Base-by-base conservation (phyloP, 2,113 vertebrate genomes). In the Fregetta grallaria region DNA sequence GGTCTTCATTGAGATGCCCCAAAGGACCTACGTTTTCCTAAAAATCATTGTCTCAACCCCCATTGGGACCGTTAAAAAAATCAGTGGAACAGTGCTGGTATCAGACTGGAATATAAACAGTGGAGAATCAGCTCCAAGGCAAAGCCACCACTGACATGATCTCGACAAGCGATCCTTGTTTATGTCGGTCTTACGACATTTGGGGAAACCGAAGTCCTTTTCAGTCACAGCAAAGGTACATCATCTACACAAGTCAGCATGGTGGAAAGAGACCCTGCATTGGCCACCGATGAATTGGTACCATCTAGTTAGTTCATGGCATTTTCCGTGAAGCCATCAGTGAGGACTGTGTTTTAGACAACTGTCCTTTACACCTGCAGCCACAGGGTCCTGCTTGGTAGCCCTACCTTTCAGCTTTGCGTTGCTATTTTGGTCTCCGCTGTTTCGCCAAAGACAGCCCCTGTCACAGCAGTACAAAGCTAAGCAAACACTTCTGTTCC, bases 111-210 rank as follows among this genome's bases (percentile, higher is more conserved):
- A 30, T 3, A 15, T 1, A 16, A 36, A 34, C 40, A 42, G 36
- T 2, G 34, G 36, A 70, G 32, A 42, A 20, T 1, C 44, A 10
- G 30, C 47, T 56, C 47, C 71, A 71, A 53, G 75, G 47, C 27
- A 77, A 44, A 70, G 86, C 23, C 66, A 58, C 15, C 44, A 2
- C 44, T 10, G 12, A 6, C 9, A 38, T 3, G 61, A 26, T 12
- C 56, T 19, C 1, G 2, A 30, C 27, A 22, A 44, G 16, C 3
- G 5, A 23, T 7, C 34, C 49, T 32, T 25, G 44, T 1, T 45
- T 59, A 11, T 11, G 29, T 6, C 3, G 1, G 3, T 13, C 27
- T 13, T 10, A 23, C 0, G 8, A n/a, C 5, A 1, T 13, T 1
- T 29, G 71, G 34, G 40, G 14, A 10, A 21, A 5, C 5, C 17